phyloP scores from a whole-genome alignment of 1,140 invertebrate genomes.

The Amphibalanus amphitrite region DNA sequence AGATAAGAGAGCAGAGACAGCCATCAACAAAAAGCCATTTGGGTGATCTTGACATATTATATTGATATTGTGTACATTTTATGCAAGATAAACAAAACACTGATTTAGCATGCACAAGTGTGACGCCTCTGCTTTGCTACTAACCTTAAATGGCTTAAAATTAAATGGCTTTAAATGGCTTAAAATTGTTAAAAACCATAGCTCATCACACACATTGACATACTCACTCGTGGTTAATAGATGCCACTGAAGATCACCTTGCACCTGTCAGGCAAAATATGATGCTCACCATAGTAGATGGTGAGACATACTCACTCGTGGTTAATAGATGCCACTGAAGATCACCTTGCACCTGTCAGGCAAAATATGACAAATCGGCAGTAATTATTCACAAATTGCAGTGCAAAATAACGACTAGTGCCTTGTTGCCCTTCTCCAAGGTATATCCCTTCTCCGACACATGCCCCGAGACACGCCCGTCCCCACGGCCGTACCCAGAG shows the following conservation, averaged over 20 bases:
- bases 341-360: background rate
- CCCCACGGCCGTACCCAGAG: too few relatives aligned
- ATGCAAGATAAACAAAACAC: background rate
- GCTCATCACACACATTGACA: background rate
- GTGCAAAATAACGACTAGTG: background rate
- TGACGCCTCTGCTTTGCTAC: background rate
- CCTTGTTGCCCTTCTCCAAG: background rate
- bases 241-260: background rate
- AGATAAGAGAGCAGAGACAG: too few relatives aligned
- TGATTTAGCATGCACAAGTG: background rate
- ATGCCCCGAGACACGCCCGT: too few relatives aligned
- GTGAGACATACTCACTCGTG: too few relatives aligned
- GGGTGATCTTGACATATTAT: background rate
- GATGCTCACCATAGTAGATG: too few relatives aligned
- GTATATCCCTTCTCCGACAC: background rate
- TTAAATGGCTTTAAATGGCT: background rate
- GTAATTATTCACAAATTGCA: background rate
- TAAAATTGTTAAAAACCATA: background rate
- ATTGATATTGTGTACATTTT: background rate
- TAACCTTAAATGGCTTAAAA: background rate
- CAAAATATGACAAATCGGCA: background rate
- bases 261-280: slow-evolving; percentile 5
- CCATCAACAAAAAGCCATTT: too few relatives aligned
- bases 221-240: too few relatives aligned
- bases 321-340: too few relatives aligned